These are phyloP conservation scores for Spongia lamella DNA, from an alignment of 37 sponge, comb jelly and placozoan species.

Conservation along the genomic window DNA sequence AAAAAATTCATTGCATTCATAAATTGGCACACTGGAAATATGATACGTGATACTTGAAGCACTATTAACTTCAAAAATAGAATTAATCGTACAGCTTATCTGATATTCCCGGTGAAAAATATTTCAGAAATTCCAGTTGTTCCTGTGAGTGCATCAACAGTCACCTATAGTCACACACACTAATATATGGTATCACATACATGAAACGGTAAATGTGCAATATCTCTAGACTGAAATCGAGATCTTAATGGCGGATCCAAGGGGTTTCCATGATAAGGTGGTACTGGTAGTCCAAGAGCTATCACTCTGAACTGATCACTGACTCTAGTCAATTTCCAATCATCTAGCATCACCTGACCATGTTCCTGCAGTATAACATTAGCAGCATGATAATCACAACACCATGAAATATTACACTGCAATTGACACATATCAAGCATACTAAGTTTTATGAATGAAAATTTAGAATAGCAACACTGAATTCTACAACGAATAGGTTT, in stretches of 20 bases:
- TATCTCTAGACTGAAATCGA: constrained; percentile 74
- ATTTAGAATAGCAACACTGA: too few relatives aligned
- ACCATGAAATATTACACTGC: neutral
- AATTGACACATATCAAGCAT: neutral
- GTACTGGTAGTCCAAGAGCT: constrained; percentile 88
- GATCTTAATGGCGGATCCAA: constrained; percentile 93
- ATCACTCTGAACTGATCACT: constrained; percentile 77
- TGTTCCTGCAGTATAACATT: constrained; percentile 33
- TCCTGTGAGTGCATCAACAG: constrained; percentile 22
- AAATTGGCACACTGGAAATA: neutral
- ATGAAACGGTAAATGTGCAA: constrained; percentile 28
- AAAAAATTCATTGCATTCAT: too few relatives aligned
- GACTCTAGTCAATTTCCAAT: constrained; percentile 60
- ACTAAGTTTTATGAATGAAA: neutral
- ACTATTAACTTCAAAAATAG: neutral
- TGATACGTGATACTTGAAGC: constrained; percentile 2
- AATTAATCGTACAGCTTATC: constrained; percentile 13
- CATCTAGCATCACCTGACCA: constrained; percentile 38
- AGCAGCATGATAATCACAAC: neutral
- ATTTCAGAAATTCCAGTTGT: constrained; percentile 16
- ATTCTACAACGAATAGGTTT: too few relatives aligned
- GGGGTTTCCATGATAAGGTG: constrained; percentile 90
- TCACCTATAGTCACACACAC: too few relatives aligned
- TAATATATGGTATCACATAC: neutral
- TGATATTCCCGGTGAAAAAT: neutral